phyloP scores from a whole-genome alignment of 2,113 vertebrate genomes.

The Coturnix japonica region DNA sequence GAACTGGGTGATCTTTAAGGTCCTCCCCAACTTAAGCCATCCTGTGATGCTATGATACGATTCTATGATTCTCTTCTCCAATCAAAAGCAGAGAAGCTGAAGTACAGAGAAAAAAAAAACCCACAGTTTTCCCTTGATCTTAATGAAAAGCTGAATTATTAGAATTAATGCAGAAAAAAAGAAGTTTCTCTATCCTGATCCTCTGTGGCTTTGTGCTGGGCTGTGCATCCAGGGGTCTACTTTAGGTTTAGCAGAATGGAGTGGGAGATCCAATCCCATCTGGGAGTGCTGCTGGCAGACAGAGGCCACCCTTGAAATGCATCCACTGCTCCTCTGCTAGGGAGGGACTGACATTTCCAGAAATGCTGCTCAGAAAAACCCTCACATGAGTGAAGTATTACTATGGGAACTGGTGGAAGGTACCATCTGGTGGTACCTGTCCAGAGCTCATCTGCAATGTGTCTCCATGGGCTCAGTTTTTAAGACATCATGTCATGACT shows the following conservation, averaged over 20 bases:
- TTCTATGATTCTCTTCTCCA: not conserved
- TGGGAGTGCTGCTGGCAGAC: not conserved
- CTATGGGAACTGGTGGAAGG: not conserved
- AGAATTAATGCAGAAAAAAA: not conserved
- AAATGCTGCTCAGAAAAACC: not conserved
- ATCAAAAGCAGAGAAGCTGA: not conserved
- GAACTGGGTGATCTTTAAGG: too few relatives aligned
- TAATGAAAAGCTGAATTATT: not conserved
- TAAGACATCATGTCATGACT: not conserved
- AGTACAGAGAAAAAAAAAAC: not conserved
- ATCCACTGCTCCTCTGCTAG: not conserved
- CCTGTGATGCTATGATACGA: too few relatives aligned
- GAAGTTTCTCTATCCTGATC: fast-evolving
- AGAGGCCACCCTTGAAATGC: not conserved
- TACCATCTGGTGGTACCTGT: not conserved
- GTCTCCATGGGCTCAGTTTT: not conserved
- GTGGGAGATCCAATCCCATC: not conserved
- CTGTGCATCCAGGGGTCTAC: not conserved
- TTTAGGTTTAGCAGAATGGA: not conserved
- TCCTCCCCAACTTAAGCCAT: too few relatives aligned
- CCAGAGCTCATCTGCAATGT: not conserved
- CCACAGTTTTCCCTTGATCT: not conserved
- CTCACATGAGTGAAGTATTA: fast-evolving
- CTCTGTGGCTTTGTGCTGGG: not conserved
- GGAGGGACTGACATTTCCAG: not conserved